A percentile compares a stretch with the other conserved stretches of the same genome.
Conservation (phyloP, 2,113 vertebrate genomes). For the Eublepharis macularius region DNA sequence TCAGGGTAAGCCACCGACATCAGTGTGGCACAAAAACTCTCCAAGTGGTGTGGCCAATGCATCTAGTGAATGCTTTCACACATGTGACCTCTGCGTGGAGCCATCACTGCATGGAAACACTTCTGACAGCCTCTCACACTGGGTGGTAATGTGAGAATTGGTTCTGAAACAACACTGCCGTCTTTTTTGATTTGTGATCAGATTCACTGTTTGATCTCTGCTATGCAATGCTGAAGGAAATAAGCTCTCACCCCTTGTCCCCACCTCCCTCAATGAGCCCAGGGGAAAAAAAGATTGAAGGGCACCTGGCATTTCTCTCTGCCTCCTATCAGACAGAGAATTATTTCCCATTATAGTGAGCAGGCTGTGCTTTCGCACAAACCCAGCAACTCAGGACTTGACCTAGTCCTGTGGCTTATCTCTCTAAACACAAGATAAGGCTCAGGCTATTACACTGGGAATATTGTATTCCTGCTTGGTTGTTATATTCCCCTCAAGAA, state of each 20-base stretch:
- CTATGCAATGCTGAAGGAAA: accelerated
- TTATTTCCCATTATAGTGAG: conserved; percentile 23
- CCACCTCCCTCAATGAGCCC: background rate
- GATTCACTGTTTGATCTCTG: background rate
- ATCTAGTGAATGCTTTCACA: background rate
- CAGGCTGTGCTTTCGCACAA: background rate
- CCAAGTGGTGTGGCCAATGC: background rate
- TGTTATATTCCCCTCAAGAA: conserved; percentile 7
- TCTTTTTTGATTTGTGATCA: background rate
- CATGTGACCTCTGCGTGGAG: background rate
- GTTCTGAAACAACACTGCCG: background rate
- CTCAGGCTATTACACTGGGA: conserved; percentile 8
- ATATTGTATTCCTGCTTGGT: conserved; percentile 23
- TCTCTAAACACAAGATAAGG: background rate
- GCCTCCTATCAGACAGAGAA: conserved; percentile 5
- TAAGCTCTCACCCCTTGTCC: background rate
- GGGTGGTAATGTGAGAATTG: background rate
- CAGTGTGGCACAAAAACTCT: background rate
- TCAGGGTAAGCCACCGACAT: background rate
- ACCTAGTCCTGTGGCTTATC: background rate
- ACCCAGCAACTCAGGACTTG: background rate
- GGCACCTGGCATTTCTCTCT: conserved; percentile 24
- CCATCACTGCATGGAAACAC: background rate
- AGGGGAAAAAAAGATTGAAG: background rate
- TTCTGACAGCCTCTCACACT: background rate